phyloP scores from a whole-genome alignment of 2,888 invertebrate species.

The Phorcus lineatus region DNA sequence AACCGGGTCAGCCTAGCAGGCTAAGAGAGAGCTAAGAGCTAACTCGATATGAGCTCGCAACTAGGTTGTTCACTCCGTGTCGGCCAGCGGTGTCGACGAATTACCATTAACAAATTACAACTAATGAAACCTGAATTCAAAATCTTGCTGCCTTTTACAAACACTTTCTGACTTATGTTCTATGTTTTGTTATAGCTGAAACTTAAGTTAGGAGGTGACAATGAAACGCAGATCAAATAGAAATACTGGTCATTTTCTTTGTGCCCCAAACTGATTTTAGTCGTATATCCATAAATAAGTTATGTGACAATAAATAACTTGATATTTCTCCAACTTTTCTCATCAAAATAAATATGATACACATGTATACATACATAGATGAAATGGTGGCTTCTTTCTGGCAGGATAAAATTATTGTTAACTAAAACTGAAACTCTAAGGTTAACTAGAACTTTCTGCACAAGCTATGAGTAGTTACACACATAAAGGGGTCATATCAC shows the following conservation, averaged over 20 bases:
- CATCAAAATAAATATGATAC: conserved; percentile 2
- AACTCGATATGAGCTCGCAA: too few relatives aligned
- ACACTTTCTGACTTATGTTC: background rate
- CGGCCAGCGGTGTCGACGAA: too few relatives aligned
- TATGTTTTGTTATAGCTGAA: too few relatives aligned
- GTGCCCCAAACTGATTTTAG: background rate
- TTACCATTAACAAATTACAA: too few relatives aligned
- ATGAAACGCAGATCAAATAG: background rate
- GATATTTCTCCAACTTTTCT: background rate
- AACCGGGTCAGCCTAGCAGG: too few relatives aligned
- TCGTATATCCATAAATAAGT: background rate
- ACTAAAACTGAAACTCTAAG: too few relatives aligned
- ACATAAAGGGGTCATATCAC: background rate
- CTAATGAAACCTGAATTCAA: too few relatives aligned
- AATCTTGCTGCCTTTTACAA: background rate
- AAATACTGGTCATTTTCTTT: background rate
- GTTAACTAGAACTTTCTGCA: background rate
- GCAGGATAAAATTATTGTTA: too few relatives aligned
- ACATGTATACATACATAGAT: background rate
- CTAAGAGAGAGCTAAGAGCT: too few relatives aligned
- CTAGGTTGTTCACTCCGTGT: too few relatives aligned
- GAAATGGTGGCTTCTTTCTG: too few relatives aligned
- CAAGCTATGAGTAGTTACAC: background rate
- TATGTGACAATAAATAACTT: background rate
- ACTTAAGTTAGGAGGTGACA: background rate